These are phyloP conservation scores for Camponotus vicinus DNA, from an alignment of 1,140 invertebrate species.

Conservation along the genomic window DNA sequence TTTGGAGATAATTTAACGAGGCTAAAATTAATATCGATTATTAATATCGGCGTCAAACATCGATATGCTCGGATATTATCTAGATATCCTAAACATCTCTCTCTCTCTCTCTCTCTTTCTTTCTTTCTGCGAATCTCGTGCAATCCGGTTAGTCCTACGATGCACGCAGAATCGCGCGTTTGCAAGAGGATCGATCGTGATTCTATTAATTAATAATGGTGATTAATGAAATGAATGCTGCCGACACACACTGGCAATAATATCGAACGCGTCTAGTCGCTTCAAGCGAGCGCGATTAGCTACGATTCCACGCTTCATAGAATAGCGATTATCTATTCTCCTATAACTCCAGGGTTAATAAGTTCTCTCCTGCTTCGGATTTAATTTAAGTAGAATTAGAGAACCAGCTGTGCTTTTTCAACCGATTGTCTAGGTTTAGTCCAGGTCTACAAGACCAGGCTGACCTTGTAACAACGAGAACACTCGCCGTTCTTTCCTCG, in stretches of 20 bases:
- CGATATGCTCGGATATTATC: background rate
- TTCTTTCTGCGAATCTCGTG: background rate
- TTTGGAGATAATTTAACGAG: background rate
- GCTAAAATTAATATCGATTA: background rate
- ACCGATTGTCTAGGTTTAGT: conserved; percentile 1
- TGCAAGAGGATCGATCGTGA: conserved; percentile 40
- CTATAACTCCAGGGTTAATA: background rate
- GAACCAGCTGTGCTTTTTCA: conserved; percentile 2
- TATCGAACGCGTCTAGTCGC: conserved; percentile 41
- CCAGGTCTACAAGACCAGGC: background rate
- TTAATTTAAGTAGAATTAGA: background rate
- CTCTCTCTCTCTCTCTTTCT: too few relatives aligned
- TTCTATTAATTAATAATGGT: conserved; percentile 50
- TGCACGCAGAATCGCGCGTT: conserved; percentile 2
- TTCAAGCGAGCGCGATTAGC: conserved; percentile 22
- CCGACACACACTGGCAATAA: conserved; percentile 43
- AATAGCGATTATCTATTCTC: background rate
- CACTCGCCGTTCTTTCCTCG: background rate
- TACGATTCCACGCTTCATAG: background rate
- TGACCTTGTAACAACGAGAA: background rate
- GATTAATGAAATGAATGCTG: conserved; percentile 39
- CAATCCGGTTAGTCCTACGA: conserved; percentile 14
- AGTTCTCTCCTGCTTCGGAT: background rate
- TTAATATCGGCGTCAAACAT: background rate
- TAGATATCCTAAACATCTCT: conserved; percentile 13